These are phyloP conservation scores for Emys orbicularis DNA, from an alignment of 2,797 vertebrate genomes.

Conservation along the genomic window DNA sequence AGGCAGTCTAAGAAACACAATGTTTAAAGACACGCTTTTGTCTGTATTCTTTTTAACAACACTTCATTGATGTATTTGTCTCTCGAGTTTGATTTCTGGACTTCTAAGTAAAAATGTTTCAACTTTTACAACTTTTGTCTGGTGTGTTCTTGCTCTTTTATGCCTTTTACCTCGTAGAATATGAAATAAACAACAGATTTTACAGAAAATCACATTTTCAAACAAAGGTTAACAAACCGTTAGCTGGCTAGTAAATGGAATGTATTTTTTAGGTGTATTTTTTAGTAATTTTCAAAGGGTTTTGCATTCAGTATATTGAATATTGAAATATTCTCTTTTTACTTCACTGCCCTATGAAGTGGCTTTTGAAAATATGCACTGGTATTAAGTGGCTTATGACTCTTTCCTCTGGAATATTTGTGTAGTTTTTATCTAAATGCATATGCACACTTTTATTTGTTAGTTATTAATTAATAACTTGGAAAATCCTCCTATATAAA, in stretches of 20 bases:
- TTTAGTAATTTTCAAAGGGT: conserved; percentile 56
- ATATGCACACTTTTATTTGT: fast-evolving
- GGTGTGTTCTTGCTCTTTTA: conserved; percentile 16
- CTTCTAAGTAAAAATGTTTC: conserved; percentile 64
- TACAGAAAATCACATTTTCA: background rate
- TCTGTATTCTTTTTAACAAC: conserved; percentile 48
- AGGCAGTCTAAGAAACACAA: conserved; percentile 37
- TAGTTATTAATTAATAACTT: fast-evolving
- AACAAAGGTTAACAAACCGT: background rate
- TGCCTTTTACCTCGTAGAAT: background rate
- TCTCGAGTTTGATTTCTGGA: conserved; percentile 37
- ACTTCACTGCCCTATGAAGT: conserved; percentile 64
- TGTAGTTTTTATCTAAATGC: background rate
- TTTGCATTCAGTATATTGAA: conserved; percentile 46
- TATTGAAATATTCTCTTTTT: conserved; percentile 46
- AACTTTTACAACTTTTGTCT: conserved; percentile 22
- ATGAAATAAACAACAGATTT: background rate
- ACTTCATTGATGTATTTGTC: conserved; percentile 72
- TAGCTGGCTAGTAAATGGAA: fast-evolving
- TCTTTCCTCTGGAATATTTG: background rate
- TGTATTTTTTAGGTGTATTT: conserved; percentile 47
- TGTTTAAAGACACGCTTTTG: background rate
- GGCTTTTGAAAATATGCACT: conserved; percentile 46
- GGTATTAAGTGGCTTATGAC: background rate
- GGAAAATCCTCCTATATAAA: background rate